A percentile compares a stretch with the other conserved stretches of the same genome.
Conservation (phyloP, 53 echinoderm and acorn worm species). For the Stichopus horrens region DNA sequence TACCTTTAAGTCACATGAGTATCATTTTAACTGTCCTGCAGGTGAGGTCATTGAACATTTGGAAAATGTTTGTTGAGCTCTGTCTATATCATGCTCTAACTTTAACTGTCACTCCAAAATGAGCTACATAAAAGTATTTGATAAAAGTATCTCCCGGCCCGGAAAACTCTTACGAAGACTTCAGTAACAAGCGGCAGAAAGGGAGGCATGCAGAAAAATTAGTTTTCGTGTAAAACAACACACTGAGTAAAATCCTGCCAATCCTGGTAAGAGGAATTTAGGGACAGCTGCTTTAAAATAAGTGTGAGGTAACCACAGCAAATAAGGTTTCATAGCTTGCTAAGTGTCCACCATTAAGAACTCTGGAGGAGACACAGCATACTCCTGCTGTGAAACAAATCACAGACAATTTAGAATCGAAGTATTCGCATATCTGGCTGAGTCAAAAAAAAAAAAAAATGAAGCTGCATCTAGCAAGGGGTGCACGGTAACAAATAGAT, state of each 20-base stretch:
- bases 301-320: constrained; percentile 42
- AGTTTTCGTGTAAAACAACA: not conserved
- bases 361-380: not conserved
- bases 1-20: too few relatives aligned
- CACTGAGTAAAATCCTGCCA: not conserved
- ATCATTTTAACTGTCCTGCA: too few relatives aligned
- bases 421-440: not conserved
- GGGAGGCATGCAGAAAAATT: too few relatives aligned
- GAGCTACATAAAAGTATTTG: too few relatives aligned
- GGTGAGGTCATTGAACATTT: too few relatives aligned
- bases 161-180: too few relatives aligned
- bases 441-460: not conserved
- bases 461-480: not conserved
- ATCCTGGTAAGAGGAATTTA: too few relatives aligned
- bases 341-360: constrained; percentile 15
- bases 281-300: not conserved
- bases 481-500: not conserved
- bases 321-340: not conserved
- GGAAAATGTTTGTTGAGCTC: too few relatives aligned
- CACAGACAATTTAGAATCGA: not conserved
- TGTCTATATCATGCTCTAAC: too few relatives aligned
- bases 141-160: too few relatives aligned
- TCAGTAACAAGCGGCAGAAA: too few relatives aligned
- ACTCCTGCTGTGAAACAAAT: constrained; percentile 15
- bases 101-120: too few relatives aligned